phyloP scores from a whole-genome alignment of 2,888 invertebrate genomes.

The Cerastoderma edule region DNA sequence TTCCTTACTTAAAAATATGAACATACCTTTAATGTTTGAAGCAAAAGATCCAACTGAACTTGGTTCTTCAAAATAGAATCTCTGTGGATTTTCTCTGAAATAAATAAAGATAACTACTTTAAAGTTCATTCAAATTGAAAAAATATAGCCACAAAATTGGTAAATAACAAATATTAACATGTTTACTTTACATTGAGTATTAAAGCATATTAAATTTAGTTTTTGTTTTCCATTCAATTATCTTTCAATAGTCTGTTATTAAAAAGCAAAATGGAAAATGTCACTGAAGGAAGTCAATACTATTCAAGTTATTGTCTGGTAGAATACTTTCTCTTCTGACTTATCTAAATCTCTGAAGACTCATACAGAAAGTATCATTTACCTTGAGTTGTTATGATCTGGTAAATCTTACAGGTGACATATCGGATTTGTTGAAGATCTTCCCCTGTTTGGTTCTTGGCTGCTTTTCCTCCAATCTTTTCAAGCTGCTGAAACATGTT shows the following conservation, averaged over 20 bases:
- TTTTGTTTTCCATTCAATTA: too few species aligned
- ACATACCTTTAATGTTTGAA: slow-evolving; percentile 73
- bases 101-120: slow-evolving; percentile 20
- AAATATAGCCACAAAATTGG: too few species aligned
- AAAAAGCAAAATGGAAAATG: too few species aligned
- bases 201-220: too few species aligned
- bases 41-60: slow-evolving; percentile 69
- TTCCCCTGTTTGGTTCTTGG: slow-evolving; percentile 69
- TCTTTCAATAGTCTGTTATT: too few species aligned
- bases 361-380: slow-evolving; percentile 8
- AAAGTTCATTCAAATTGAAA: not conserved
- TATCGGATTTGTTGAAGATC: slow-evolving; percentile 79
- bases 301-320: too few species aligned
- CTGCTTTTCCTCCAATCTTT: slow-evolving; percentile 68
- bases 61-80: slow-evolving; percentile 74
- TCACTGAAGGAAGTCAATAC: too few species aligned
- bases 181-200: too few species aligned
- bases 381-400: slow-evolving; percentile 78
- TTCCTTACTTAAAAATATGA: not conserved
- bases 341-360: too few species aligned
- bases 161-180: too few species aligned
- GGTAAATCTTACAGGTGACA: slow-evolving; percentile 77
- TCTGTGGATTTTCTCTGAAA: slow-evolving; percentile 72
- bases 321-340: slow-evolving; percentile 9
- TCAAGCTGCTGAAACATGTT: slow-evolving; percentile 79